Base-by-base conservation (phyloP, 2,888 invertebrate genomes). In the Cyclophora albipunctata region DNA sequence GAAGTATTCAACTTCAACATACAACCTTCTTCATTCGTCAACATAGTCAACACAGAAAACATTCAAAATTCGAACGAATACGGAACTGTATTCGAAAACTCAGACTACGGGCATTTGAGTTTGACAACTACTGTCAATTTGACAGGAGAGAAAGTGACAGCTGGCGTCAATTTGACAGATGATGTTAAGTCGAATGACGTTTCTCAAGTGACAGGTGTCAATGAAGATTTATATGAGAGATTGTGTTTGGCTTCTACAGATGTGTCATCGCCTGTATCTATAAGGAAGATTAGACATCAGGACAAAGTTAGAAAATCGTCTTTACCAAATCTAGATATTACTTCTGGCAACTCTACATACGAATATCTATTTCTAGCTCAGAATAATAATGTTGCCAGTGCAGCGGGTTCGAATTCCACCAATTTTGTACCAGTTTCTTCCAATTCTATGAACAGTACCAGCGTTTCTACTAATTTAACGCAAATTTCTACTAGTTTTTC, bases 61-160 rank as follows among this genome's bases (percentile, higher is more conserved):
- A 65, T 67, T 0, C 62, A 62, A 35, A 61, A 57, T 3, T 66
- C 71, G 0, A 75, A 77, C n/a, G 71, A 73, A 2, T 87, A 86
- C 49, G 86, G 83, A 2, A 79, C 83, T 0, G 81, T 86, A 0
- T 85, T 84, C 47, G 68, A 71, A 37, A 62, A 61, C 20, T 66
- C 78, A 0, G 83, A 84, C 0, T 89, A 88, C 47, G 89, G 88
- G 0, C 89, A 89, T 41, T 49, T 88, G 2, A 86, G 87, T 61
- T 55, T 87, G 51, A 83, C 84, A 2, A 88, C 87, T 0, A 84
- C 87, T 35, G 82, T 85, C 54, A 84, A 63, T 52, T 54, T 82
- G 53, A 67, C 73, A 3, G 75, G 74, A 20, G 20, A 20, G 20
- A 20, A 20, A 20, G 20, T 20, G 20, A 20, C 20, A 20, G 20